phyloP scores from a whole-genome alignment of 2,797 vertebrate species.

The Bucorvus abyssinicus region DNA sequence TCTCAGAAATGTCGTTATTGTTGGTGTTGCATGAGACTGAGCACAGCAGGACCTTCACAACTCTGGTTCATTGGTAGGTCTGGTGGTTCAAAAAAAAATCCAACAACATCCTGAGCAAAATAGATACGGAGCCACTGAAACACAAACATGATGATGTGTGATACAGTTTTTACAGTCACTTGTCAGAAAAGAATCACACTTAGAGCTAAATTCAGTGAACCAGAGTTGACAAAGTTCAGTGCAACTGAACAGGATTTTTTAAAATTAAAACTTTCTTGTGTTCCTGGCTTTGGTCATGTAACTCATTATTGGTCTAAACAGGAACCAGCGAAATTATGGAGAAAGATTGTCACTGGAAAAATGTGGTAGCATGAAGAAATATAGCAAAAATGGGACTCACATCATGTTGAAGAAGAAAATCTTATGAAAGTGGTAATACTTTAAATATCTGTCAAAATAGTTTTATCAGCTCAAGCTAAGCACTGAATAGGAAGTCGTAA shows the following conservation, averaged over 20 bases:
- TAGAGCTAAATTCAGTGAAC: not conserved
- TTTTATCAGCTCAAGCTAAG: not conserved
- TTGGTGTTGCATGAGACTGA: not conserved
- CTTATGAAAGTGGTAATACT: not conserved
- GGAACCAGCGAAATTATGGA: not conserved
- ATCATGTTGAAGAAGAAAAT: not conserved
- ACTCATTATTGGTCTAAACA: not conserved
- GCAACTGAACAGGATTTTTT: not conserved
- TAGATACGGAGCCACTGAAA: not conserved
- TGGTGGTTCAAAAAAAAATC: not conserved
- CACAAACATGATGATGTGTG: not conserved
- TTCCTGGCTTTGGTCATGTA: not conserved
- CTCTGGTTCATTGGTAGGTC: not conserved
- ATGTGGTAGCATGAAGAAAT: not conserved
- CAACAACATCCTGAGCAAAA: not conserved
- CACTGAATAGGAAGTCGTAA: not conserved
- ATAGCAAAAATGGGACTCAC: not conserved
- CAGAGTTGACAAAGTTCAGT: not conserved
- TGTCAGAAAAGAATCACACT: constrained; percentile 7
- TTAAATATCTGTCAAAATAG: not conserved
- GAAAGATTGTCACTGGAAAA: not conserved
- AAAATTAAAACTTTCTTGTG: not conserved
- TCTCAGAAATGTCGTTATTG: not conserved
- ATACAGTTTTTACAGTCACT: not conserved
- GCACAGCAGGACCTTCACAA: not conserved